Base-by-base conservation (phyloP, 2,113 vertebrate species). In the Saccopteryx bilineata region DNA sequence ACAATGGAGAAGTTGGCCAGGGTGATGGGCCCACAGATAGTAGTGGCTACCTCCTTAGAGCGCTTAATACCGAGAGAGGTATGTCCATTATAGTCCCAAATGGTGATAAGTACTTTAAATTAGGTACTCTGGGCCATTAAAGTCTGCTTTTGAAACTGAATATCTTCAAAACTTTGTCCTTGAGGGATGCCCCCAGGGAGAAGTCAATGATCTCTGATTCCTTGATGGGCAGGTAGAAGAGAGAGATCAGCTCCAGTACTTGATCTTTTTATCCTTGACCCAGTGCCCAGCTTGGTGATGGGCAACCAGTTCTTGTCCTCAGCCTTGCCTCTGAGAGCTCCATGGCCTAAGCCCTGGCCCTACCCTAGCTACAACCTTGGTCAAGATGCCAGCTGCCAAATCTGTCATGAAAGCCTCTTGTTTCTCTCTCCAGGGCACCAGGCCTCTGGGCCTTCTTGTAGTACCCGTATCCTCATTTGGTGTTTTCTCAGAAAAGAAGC, bases 361-460 rank as follows among this genome's bases (percentile, higher is more conserved):
- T 10, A 6, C n/a, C 18, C 26, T 0, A 0, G 26, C 26, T 83
- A 11, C 13, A 13, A 11, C n/a, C 46, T 48, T 1, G 9, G 50
- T 9, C 39, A 6, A 9, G 31, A 19, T 72, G 5, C 31, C 26
- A 2, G 23, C 48, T 58, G 31, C n/a, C 21, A 18, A 39, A 50
- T 24, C 39, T 39, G 19, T n/a, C 1, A 1, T 23, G 12, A 7
- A 69, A 21, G 24, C 5, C 5, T 0, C 31, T 5, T 17, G 15
- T 33, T 39, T 61, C 65, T 23, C 10, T 46, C 76, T 65, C 89
- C 39, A 71, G n/a, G 50, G 18, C 5, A 15, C 63, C 28, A 31
- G 26, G 26, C 48, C 72, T 15, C 31, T 1, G 1, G 56, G 78
- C 7, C 33, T 33, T 80, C 14, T 21, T 33, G 15, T 2, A 48